Evolutionary conservation across 2,113 vertebrate species (phyloP), one percentile per base, ranked within the genome.

Genomic region (Notothenia coriiceps): DNA sequence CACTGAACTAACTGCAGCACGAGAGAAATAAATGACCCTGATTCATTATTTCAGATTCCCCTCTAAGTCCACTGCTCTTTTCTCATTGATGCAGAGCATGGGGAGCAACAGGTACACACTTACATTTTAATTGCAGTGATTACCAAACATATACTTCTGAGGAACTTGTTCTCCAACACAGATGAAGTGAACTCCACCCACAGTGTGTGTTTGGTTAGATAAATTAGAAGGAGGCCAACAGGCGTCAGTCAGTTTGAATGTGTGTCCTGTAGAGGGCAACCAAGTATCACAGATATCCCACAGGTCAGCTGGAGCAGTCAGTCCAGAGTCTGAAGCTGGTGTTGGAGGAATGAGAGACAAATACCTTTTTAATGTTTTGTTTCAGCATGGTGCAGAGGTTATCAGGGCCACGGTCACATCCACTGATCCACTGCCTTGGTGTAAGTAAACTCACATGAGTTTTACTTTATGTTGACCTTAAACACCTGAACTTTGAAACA

Each of bases 181-280:
- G 9, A 29, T 6, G 11, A 50, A 14, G 11, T 33, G 25, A 75
- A 11, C 54, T 55, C 62, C 61, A 0, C 61, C 33, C 29, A 2
- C 43, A 43, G 50, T 15, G 9, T 25, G 40, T 55, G 72, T 43
- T 33, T 60, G 47, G 6, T 2, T 49, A 13, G 10, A 50, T 12
- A 25, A 54, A 14, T 14, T 4, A 46, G 50, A 22, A 57, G 22
- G 12, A 44, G 8, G 9, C n/a, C 1, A 1, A 13, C 20, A 59
- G 22, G 20, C 9, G 46, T 14, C 47, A 18, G 15, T 1, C 67
- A 47, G 35, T 52, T 22, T 70, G 33, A 60, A n/a, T 18, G 33
- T 20, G 50, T 15, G 60, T 79, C 91, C 91, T 81, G 80, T 29
- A 91, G 91, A 86, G 90, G 90, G 90, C 88, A 79, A 63, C 68